Conservation (phyloP, 2,113 vertebrate species). For the Gymnocephalus cernua region DNA sequence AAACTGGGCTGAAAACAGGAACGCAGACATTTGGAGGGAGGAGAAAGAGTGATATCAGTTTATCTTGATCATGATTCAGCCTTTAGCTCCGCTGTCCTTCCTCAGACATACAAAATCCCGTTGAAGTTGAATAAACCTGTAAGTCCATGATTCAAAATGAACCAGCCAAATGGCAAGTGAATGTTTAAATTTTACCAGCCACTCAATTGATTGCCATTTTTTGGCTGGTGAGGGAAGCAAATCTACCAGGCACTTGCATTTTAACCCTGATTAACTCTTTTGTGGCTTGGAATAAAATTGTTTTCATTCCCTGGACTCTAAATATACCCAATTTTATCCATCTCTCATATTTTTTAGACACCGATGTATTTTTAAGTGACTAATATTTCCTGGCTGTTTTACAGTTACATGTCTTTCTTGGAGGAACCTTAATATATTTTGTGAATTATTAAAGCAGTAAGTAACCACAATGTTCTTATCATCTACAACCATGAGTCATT, state of each 20-base stretch:
- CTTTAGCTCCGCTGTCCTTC: conserved; percentile 33
- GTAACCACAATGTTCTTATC: not conserved
- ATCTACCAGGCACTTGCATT: too few relatives aligned
- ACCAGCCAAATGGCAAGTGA: too few relatives aligned
- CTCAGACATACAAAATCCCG: conserved; percentile 29
- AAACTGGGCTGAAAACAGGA: conserved; percentile 39
- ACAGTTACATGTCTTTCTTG: not conserved
- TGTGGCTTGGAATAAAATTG: conserved; percentile 15
- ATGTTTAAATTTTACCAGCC: too few relatives aligned
- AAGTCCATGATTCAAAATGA: not conserved
- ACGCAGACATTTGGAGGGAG: conserved; percentile 49
- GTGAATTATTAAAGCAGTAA: not conserved
- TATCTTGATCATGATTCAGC: conserved; percentile 53
- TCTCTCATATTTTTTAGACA: not conserved
- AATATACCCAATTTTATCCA: not conserved
- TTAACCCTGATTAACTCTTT: not conserved
- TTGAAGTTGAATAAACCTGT: conserved; percentile 37
- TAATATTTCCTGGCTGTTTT: conserved; percentile 1
- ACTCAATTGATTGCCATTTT: too few relatives aligned
- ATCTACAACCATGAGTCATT: not conserved
- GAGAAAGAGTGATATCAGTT: conserved; percentile 37
- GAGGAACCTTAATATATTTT: not conserved
- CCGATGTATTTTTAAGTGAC: not conserved
- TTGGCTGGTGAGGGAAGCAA: too few relatives aligned
- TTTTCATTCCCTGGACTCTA: not conserved